Base-by-base conservation (phyloP, 2,797 vertebrate species). In the Lacerta agilis region DNA sequence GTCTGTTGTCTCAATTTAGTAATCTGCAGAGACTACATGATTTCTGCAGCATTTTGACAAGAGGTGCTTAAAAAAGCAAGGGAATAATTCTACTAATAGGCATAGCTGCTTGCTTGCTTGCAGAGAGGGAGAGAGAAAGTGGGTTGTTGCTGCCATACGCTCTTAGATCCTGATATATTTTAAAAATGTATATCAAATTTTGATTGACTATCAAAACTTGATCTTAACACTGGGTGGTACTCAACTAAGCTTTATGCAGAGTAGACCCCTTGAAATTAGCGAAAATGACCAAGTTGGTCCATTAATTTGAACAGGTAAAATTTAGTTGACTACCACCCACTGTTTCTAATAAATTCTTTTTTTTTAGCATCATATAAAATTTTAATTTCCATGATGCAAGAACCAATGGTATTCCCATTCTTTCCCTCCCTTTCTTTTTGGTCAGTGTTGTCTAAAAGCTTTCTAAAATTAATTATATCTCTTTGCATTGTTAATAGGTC, bases 401-500 rank as follows among this genome's bases (percentile, higher is more conserved):
- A 97, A 96, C 92, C 87, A 86, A 58, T 90, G 95, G 71, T 61
- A 61, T 18, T 1, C 43, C n/a, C 5, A 23, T 6, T 61, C 20
- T 61, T 88, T 55, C 88, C 71, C 85, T 85, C 71, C 89, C 91
- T 49, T 49, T 49, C 45, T 49, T 55, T 94, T 41, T 71, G 15
- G 90, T 86, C 87, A 86, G 79, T 89, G 86, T 90, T 95, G 96
- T 96, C 95, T 95, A 95, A 97, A 96, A 94, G 94, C 94, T 93
- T 92, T 72, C 76, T 90, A 95, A 93, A 88, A 88, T 87, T 97
- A 95, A 95, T 96, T 95, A 96, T 94, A 96, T 91, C 92, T 94
- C 95, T 87, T 20, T 91, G 96, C 95, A 95, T 97, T 95, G 95
- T 93, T 96, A 95, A 97, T 90, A 92, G 94, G 89, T 93, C 87